Evolutionary conservation across 2,797 vertebrate species (phyloP).

Genomic region (Notolabrus celidotus): DNA sequence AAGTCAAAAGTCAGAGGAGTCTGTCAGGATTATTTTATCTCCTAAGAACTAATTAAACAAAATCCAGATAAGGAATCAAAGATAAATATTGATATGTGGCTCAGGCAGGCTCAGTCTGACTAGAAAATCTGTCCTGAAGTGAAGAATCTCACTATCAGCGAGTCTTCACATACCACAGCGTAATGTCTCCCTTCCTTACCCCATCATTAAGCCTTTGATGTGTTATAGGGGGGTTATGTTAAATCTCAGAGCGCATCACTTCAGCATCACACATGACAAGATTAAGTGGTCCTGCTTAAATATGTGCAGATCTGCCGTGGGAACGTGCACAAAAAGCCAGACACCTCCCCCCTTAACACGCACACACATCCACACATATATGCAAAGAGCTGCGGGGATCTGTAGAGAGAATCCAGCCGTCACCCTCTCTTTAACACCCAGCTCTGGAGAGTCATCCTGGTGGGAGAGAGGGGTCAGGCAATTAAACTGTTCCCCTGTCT

Average conservation of each 20-base stretch:
- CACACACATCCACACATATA: conserved; percentile 1
- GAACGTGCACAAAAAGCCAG: conserved; percentile 25
- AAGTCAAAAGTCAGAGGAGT: conserved; percentile 25
- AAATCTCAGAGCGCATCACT: conserved; percentile 47
- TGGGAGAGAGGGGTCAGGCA: conserved; percentile 60
- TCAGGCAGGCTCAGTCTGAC: conserved; percentile 8
- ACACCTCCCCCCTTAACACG: conserved; percentile 16
- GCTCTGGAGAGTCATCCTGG: conserved; percentile 46
- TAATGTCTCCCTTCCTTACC: not conserved
- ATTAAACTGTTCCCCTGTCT: conserved; percentile 52
- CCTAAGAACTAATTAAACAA: conserved; percentile 21
- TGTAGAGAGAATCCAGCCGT: conserved; percentile 33
- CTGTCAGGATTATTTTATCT: conserved; percentile 28
- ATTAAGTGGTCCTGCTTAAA: conserved; percentile 53
- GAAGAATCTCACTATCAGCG: too few species aligned
- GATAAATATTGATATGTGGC: conserved; percentile 28
- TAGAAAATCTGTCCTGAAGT: not conserved
- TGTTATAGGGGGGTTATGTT: conserved; percentile 19
- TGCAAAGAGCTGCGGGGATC: conserved; percentile 27
- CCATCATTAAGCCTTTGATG: conserved; percentile 48
- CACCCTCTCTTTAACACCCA: conserved; percentile 54
- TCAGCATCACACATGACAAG: conserved; percentile 42
- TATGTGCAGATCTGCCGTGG: conserved; percentile 54
- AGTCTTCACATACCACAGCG: too few species aligned
- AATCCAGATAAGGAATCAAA: conserved; percentile 28